These are phyloP conservation scores for Thymelicus acteon DNA, from an alignment of 2,888 invertebrate genomes.

Conservation along the genomic window DNA sequence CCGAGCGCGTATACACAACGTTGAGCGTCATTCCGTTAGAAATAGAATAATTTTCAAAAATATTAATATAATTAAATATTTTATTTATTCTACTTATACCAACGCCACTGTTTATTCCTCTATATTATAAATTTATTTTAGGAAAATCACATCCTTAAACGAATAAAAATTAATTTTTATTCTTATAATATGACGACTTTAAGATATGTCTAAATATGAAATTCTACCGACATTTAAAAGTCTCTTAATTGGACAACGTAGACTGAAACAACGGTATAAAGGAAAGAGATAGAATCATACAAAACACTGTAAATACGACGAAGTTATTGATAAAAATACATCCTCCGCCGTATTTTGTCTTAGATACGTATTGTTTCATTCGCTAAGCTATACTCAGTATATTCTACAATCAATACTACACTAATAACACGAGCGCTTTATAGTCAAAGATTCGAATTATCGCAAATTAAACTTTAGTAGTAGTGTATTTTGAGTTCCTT, in stretches of 20 bases:
- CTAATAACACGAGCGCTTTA: neutral
- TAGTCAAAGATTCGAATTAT: slow-evolving; percentile 11
- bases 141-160: neutral
- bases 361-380: slow-evolving; percentile 8
- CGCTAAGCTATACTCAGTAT: slow-evolving; percentile 17
- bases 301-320: neutral
- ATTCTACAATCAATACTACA: slow-evolving; percentile 21
- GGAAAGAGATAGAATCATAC: slow-evolving; percentile 13
- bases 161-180: neutral
- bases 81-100: neutral
- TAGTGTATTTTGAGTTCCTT: slow-evolving; percentile 17
- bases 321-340: neutral
- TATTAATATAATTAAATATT: neutral
- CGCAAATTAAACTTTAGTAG: slow-evolving; percentile 20
- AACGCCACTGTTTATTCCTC: neutral
- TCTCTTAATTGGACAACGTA: slow-evolving; percentile 29
- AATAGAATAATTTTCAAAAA: slow-evolving; percentile 19
- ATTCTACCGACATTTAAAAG: slow-evolving; percentile 21
- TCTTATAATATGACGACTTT: neutral
- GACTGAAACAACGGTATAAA: slow-evolving; percentile 10
- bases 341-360: neutral
- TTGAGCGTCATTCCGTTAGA: slow-evolving; percentile 5
- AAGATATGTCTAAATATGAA: slow-evolving; percentile 27
- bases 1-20: neutral
- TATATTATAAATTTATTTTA: neutral